Evolutionary conservation across 2,888 invertebrate genomes (phyloP).

Genomic region (Molorchus minor): DNA sequence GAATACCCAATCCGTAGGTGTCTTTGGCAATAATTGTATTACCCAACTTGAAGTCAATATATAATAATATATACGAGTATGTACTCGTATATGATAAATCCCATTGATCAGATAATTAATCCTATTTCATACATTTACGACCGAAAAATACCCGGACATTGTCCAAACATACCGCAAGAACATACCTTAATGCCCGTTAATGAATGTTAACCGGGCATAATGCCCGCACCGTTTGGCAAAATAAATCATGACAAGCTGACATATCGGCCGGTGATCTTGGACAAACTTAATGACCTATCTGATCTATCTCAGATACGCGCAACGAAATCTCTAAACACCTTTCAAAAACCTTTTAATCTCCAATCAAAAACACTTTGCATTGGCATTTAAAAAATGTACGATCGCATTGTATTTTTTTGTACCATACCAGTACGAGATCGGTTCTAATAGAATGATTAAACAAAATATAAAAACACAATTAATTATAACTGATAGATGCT

Average conservation of each 20-base stretch:
- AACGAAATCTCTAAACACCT: constrained; percentile 34
- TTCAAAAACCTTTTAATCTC: constrained; percentile 27
- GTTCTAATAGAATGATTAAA: constrained; percentile 63
- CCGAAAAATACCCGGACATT: neutral
- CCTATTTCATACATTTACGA: neutral
- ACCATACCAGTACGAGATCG: constrained; percentile 48
- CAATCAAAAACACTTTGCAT: constrained; percentile 54
- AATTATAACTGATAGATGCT: constrained; percentile 62
- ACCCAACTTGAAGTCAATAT: no score
- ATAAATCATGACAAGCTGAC: constrained; percentile 36
- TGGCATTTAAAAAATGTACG: constrained; percentile 58
- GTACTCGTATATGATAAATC: neutral
- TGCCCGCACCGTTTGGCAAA: constrained; percentile 41
- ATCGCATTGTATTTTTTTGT: constrained; percentile 45
- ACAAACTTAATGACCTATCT: constrained; percentile 37
- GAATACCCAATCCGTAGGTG: no score
- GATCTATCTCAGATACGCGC: constrained; percentile 27
- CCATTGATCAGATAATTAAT: neutral
- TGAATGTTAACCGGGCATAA: constrained; percentile 16
- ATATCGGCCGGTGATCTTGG: constrained; percentile 31
- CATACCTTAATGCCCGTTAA: constrained; percentile 13
- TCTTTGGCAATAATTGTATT: no score
- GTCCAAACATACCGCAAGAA: neutral
- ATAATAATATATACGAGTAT: neutral
- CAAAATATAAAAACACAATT: constrained; percentile 64